phyloP scores from a whole-genome alignment of 2,888 invertebrate genomes.

The Dromius quadrimaculatus region DNA sequence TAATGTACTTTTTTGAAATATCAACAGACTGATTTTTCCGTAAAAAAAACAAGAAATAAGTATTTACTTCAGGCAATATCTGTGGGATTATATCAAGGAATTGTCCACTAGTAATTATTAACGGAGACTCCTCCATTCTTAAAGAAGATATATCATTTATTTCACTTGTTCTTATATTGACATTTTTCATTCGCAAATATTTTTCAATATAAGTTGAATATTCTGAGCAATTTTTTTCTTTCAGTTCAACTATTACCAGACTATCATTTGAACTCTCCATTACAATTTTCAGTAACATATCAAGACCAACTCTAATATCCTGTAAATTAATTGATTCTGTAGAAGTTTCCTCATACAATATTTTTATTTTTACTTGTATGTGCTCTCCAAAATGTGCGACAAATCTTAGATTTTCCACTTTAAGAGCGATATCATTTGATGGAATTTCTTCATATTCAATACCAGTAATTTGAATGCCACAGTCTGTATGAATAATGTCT shows the following conservation, averaged over 20 bases:
- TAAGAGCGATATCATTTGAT: background rate
- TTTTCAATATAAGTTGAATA: slow-evolving; percentile 9
- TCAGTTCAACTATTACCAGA: background rate
- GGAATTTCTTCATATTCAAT: slow-evolving; percentile 3
- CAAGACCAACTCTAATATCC: background rate
- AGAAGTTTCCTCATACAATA: background rate
- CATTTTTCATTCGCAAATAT: background rate
- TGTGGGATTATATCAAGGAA: background rate
- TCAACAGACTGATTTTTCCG: background rate
- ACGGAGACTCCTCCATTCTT: background rate
- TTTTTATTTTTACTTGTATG: background rate
- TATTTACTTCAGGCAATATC: background rate
- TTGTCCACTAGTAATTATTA: background rate
- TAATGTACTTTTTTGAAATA: background rate
- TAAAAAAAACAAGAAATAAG: slow-evolving; percentile 2
- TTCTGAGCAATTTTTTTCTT: background rate
- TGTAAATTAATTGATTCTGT: background rate
- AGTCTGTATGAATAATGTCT: background rate
- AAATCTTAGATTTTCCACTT: slow-evolving; percentile 3
- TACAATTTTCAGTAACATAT: slow-evolving; percentile 3
- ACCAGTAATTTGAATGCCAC: slow-evolving; percentile 4
- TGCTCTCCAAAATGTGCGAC: background rate
- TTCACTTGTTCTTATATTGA: background rate
- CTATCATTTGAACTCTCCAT: background rate
- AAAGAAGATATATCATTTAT: background rate